These are phyloP conservation scores for Dinoponera quadriceps DNA, from an alignment of 1,140 invertebrate species.

Conservation along the genomic window DNA sequence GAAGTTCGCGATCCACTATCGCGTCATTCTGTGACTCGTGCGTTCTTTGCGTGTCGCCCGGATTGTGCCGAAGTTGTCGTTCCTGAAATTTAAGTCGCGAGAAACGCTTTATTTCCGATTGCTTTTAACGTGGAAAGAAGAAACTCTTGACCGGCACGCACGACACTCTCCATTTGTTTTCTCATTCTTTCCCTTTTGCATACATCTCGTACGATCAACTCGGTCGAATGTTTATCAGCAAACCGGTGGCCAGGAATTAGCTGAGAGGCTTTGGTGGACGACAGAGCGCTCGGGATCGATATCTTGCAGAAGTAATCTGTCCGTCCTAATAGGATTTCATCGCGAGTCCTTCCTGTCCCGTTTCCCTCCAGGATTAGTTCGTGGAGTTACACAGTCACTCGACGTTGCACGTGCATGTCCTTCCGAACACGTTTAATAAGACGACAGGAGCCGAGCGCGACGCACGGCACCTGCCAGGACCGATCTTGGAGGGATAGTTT, in stretches of 20 bases:
- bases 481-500: conserved; percentile 7
- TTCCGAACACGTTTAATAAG: conserved; percentile 62
- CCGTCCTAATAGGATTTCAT: conserved; percentile 70
- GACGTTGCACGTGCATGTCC: not conserved
- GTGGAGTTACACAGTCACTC: conserved; percentile 47
- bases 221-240: conserved; percentile 26
- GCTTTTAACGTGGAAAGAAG: not conserved
- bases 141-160: not conserved
- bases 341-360: conserved; percentile 37
- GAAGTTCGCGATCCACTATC: conserved; percentile 7
- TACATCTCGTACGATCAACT: not conserved
- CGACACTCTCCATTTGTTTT: not conserved
- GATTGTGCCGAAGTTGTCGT: not conserved
- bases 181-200: not conserved
- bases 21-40: conserved; percentile 1
- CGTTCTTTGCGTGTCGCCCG: not conserved
- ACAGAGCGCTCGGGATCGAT: conserved; percentile 45
- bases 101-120: not conserved
- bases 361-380: conserved; percentile 61
- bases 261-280: conserved; percentile 20
- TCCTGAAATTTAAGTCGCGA: not conserved
- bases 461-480: conserved; percentile 16
- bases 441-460: conserved; percentile 3
- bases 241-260: conserved; percentile 11
- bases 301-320: conserved; percentile 57